Evolutionary conservation across 37 sponge, comb jelly and placozoan genomes (phyloP), one percentile per base, ranked within the genome.

Genomic region (Crambe crambe): DNA sequence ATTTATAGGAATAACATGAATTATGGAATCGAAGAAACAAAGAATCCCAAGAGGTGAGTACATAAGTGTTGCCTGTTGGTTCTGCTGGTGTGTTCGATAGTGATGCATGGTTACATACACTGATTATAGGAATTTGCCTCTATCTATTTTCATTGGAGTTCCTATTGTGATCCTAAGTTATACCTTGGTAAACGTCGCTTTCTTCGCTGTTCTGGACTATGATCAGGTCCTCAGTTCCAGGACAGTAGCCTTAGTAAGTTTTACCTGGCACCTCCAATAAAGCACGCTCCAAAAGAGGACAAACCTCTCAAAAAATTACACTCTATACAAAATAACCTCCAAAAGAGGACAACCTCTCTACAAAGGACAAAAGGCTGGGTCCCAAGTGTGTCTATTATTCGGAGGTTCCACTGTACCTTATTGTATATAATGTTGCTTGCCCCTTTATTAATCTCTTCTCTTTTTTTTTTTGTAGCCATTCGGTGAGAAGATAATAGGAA

Each of bases 191-290:
- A 93, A 92, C 70, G 4, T 89, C 27, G 51, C 90, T 42, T 92
- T 78, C 77, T 89, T 92, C 40, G 77, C 85, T 36, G 85, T 83
- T 8, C 76, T 95, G 39, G 39, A 67, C 29, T 77, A 81, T 42
- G 56, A 76, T 10, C 68, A 84, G 62, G 72, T 83, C 8, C 56
- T 72, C 6, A 41, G 26, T 18, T 32, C 83, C 3, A 61, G 67
- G 2, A 78, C 95, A 34, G 77, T 89, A 23, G 92, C 89, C 20
- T n/a, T 87, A 81, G 95, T 94, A 34, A 81, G 88, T 71, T 22
- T 1, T 3, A 3, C n/a, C 21, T 26, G 21, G 59, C 59, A 36
- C 21, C 27, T 2, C 37, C 34, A 37, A 37, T 8, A 20, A 20
- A 31, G 21, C n/a, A n/a, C n/a, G n/a, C n/a, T n/a, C n/a, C n/a